Evolutionary conservation across 1,140 invertebrate species (phyloP), one percentile per base, ranked within the genome.

Genomic region (Plutomurus gul): DNA sequence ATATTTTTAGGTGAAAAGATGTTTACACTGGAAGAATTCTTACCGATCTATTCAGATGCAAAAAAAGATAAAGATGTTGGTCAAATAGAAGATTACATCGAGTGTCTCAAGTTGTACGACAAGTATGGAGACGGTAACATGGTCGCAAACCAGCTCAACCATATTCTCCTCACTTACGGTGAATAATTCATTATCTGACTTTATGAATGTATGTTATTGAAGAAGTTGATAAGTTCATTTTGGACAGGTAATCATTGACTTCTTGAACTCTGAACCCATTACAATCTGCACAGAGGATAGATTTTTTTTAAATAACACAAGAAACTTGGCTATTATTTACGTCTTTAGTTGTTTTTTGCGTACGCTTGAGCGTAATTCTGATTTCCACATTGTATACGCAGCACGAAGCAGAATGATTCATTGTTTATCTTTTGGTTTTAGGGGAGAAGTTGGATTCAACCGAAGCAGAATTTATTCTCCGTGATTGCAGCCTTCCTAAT

Each of bases 101-200:
- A 99, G 89, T 98, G 96, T 90, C 91, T 99, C 88, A 99, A 99
- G 88, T 92, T 98, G 85, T 99, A 99, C 90, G 98, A 99, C 91
- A 97, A 99, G 89, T 91, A 92, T 86, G 97, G 98, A 87, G 95
- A 99, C 85, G 98, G 98, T 84, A 93, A 91, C 85, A 98, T 99
- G 93, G 92, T 99, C 86, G 91, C 91, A 84, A 97, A 95, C 89
- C 98, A 99, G 90, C 91, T 99, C 85, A 92, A 95, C 86, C 96
- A 99, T 91, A 96, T 95, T 81, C 92, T 99, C 78, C 89, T 97
- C 79, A 92, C 96, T 81, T 91, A 99, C 85, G 97, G 96, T 97
- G 87, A 85, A 11, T n/a, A 43, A 43, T n/a, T 8, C 8, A 8
- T 43, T n/a, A n/a, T n/a, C n/a, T n/a, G n/a, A n/a, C 8, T 25